Conservation (phyloP, 1,140 invertebrate species). For the Eumaeus atala region DNA sequence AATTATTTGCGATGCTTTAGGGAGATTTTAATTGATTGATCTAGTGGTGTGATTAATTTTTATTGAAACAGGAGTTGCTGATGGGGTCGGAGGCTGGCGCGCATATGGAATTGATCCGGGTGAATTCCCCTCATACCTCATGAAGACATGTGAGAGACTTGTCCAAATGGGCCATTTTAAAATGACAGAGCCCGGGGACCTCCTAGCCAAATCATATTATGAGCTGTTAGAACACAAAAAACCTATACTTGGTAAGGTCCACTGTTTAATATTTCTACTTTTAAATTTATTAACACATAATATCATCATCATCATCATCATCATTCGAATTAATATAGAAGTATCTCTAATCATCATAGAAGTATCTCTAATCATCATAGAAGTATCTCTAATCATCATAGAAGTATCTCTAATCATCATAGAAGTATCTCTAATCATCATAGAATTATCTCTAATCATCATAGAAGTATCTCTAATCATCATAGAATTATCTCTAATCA, state of each 20-base stretch:
- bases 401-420: too few species aligned
- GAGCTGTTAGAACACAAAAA: constrained; percentile 94
- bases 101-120: constrained; percentile 98
- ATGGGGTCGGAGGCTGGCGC: constrained; percentile 98
- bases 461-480: too few species aligned
- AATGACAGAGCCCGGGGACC: constrained; percentile 87
- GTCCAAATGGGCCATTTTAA: constrained; percentile 91
- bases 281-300: too few species aligned
- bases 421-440: too few species aligned
- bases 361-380: too few species aligned
- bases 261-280: neutral
- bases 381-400: too few species aligned
- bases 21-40: neutral
- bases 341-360: too few species aligned
- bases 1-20: too few species aligned
- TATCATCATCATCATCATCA: too few species aligned
- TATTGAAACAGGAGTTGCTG: constrained; percentile 89
- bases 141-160: constrained; percentile 94
- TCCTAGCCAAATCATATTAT: constrained; percentile 92
- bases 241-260: constrained; percentile 83
- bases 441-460: too few species aligned
- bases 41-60: neutral
- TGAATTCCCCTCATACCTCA: constrained; percentile 93
- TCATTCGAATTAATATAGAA: too few species aligned
- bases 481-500: too few species aligned